phyloP scores from a whole-genome alignment of 2,888 invertebrate species.

The Conomelus anceps region DNA sequence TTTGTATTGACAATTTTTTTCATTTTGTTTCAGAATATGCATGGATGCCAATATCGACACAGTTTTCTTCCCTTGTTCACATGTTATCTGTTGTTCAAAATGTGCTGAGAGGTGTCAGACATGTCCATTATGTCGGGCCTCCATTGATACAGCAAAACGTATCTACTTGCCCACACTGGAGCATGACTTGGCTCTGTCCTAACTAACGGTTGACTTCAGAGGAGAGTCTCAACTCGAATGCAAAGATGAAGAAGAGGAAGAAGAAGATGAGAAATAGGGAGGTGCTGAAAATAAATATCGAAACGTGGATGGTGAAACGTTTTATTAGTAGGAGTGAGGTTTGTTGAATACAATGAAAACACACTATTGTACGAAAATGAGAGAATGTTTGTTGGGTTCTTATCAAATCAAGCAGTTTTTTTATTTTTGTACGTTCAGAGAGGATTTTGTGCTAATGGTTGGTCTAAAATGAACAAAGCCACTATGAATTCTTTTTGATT shows the following conservation, averaged over 20 bases:
- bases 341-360: too few relatives aligned
- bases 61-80: conserved; percentile 82
- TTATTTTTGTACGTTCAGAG: background rate
- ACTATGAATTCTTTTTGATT: too few relatives aligned
- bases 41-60: conserved; percentile 79
- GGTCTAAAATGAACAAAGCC: too few relatives aligned
- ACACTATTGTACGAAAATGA: too few relatives aligned
- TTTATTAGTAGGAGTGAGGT: too few relatives aligned
- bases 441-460: too few relatives aligned
- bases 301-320: too few relatives aligned
- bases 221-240: too few relatives aligned
- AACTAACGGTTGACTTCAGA: background rate
- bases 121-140: conserved; percentile 68
- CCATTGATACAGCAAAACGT: conserved; percentile 61
- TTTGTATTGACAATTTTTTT: background rate
- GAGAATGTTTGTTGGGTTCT: too few relatives aligned
- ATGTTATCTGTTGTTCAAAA: conserved; percentile 70
- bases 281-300: too few relatives aligned
- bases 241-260: too few relatives aligned
- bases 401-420: background rate
- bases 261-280: too few relatives aligned
- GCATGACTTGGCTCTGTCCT: conserved; percentile 15
- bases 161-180: conserved; percentile 56
- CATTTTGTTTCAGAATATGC: conserved; percentile 53
- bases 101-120: conserved; percentile 69